Conservation (phyloP, 2,888 invertebrate genomes). For the Leptinotarsa haldemani region DNA sequence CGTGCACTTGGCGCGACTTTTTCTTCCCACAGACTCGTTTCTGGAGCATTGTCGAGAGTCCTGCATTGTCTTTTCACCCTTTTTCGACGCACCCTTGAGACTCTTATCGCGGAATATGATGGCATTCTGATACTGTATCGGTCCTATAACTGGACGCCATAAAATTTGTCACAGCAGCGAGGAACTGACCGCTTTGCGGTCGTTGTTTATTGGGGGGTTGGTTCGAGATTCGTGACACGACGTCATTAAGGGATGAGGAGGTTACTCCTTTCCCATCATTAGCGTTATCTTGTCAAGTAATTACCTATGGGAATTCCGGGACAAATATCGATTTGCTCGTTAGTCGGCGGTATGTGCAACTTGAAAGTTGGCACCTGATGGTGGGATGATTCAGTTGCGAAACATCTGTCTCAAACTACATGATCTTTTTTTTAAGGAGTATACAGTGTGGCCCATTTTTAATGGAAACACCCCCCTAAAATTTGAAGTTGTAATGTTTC, state of each 20-base stretch:
- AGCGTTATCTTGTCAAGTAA: conserved; percentile 25
- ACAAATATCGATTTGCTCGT: conserved; percentile 16
- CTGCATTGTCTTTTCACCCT: conserved; percentile 32
- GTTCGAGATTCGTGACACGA: conserved; percentile 40
- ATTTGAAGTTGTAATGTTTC: too few relatives aligned
- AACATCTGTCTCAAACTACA: background rate
- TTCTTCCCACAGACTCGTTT: conserved; percentile 55
- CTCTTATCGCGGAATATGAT: conserved; percentile 33
- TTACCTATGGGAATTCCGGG: conserved; percentile 27
- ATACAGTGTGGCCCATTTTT: too few relatives aligned
- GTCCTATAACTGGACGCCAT: conserved; percentile 45
- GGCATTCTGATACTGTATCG: conserved; percentile 39
- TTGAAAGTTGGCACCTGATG: background rate
- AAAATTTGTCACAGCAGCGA: conserved; percentile 53
- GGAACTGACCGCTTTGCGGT: conserved; percentile 37
- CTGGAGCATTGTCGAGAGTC: conserved; percentile 45
- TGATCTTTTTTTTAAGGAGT: background rate
- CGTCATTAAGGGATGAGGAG: conserved; percentile 37
- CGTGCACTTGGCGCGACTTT: conserved; percentile 49
- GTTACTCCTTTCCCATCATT: conserved; percentile 39
- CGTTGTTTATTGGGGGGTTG: background rate
- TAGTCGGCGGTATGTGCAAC: conserved; percentile 4
- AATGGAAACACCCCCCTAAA: too few relatives aligned
- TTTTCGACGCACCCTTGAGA: conserved; percentile 25
- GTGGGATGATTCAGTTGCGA: background rate